Evolutionary conservation across 2,113 vertebrate genomes (phyloP).

Genomic region (Callorhinus ursinus): DNA sequence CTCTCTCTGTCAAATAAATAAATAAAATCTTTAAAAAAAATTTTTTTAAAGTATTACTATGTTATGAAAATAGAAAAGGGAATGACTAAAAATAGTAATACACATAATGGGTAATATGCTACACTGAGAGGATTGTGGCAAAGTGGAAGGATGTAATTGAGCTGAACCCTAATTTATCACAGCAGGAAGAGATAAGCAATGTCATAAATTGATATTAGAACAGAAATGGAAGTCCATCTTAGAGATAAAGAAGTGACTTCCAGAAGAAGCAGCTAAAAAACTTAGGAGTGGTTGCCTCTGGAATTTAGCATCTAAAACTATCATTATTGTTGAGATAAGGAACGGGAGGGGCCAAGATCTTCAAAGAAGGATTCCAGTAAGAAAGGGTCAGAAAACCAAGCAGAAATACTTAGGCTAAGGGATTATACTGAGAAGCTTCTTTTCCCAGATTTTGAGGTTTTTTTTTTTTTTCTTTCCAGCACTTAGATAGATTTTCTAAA

Average conservation of each 20-base stretch:
- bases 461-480: background rate
- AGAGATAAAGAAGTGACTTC: background rate
- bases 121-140: background rate
- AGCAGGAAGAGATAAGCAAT: background rate
- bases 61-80: too few relatives aligned
- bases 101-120: too few relatives aligned
- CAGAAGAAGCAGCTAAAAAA: background rate
- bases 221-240: background rate
- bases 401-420: background rate
- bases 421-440: background rate
- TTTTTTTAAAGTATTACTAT: background rate
- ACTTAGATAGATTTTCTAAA: background rate
- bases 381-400: background rate
- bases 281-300: background rate
- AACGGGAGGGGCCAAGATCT: background rate
- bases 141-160: background rate
- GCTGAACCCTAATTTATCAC: background rate
- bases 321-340: background rate
- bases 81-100: background rate
- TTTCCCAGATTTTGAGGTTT: background rate
- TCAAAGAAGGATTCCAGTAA: background rate
- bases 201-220: background rate
- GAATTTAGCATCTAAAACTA: background rate
- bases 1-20: too few relatives aligned
- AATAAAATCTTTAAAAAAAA: too few relatives aligned